Evolutionary conservation across 2,888 invertebrate species (phyloP).

Genomic region (Andrena hattorfiana): DNA sequence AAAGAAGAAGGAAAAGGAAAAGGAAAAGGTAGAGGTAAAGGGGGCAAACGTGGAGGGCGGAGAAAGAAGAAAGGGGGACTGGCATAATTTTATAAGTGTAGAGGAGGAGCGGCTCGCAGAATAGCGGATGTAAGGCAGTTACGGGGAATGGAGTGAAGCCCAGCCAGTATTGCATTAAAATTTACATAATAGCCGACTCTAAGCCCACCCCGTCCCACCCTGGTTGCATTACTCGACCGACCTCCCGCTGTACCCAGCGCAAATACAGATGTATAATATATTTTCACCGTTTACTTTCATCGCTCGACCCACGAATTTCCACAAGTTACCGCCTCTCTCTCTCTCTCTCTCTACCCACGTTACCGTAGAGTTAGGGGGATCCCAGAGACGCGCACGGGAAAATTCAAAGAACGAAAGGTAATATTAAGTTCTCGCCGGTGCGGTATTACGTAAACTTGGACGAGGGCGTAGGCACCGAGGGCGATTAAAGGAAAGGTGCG

Average conservation of each 20-base stretch:
- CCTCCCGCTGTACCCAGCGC: conserved; percentile 28
- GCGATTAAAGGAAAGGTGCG: conserved; percentile 19
- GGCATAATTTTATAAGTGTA: conserved; percentile 77
- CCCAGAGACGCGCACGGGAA: background rate
- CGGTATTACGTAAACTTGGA: background rate
- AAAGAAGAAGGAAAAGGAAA: background rate
- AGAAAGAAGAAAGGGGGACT: conserved; percentile 26
- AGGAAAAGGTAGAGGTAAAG: background rate
- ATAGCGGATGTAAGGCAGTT: conserved; percentile 74
- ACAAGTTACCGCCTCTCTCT: background rate
- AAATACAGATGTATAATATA: conserved; percentile 61
- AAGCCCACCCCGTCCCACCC: conserved; percentile 56
- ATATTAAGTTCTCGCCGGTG: conserved; percentile 6
- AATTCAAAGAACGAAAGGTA: conserved; percentile 6
- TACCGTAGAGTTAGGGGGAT: background rate
- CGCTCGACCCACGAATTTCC: conserved; percentile 45
- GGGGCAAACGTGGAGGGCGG: background rate
- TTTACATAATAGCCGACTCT: conserved; percentile 79
- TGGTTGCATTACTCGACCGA: conserved; percentile 59
- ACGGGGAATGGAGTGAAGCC: conserved; percentile 67
- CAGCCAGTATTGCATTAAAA: conserved; percentile 78
- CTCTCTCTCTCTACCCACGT: background rate
- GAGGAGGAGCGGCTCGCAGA: conserved; percentile 68
- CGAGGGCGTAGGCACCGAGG: too few relatives aligned
- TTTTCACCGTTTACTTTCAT: conserved; percentile 60